Conservation (phyloP, 1,140 invertebrate genomes). For the Nasonia giraulti region DNA sequence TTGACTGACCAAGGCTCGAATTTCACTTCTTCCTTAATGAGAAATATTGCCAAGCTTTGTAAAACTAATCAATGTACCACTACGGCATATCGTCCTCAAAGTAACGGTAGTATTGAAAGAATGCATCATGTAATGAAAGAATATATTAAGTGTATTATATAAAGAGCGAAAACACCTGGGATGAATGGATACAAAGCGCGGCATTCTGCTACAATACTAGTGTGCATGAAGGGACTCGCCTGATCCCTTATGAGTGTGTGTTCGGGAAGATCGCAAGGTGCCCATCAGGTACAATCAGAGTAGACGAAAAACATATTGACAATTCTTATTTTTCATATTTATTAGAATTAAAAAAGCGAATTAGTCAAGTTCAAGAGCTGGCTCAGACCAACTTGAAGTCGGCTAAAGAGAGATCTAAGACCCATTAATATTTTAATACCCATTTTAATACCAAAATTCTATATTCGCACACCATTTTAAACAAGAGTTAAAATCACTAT, state of each 20-base stretch:
- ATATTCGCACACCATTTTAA: too few species aligned
- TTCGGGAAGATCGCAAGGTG: conserved; percentile 5
- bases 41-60: conserved; percentile 22
- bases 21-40: neutral
- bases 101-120: conserved; percentile 57
- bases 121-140: conserved; percentile 54
- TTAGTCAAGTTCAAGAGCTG: neutral
- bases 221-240: conserved; percentile 52
- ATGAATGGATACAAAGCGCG: conserved; percentile 55
- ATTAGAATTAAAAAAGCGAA: neutral
- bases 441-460: too few species aligned
- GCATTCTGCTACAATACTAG: conserved; percentile 49
- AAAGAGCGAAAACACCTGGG: conserved; percentile 61
- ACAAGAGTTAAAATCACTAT: too few species aligned
- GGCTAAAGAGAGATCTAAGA: neutral
- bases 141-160: conserved; percentile 58
- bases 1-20: conserved; percentile 46
- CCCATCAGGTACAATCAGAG: neutral
- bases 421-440: too few species aligned
- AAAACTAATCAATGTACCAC: conserved; percentile 41
- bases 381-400: neutral
- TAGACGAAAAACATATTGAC: neutral
- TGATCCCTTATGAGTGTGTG: conserved; percentile 33
- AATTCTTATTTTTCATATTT: conserved; percentile 14
- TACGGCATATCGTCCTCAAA: conserved; percentile 37